phyloP scores from a whole-genome alignment of 2,113 vertebrate genomes.

The Stegastes partitus region DNA sequence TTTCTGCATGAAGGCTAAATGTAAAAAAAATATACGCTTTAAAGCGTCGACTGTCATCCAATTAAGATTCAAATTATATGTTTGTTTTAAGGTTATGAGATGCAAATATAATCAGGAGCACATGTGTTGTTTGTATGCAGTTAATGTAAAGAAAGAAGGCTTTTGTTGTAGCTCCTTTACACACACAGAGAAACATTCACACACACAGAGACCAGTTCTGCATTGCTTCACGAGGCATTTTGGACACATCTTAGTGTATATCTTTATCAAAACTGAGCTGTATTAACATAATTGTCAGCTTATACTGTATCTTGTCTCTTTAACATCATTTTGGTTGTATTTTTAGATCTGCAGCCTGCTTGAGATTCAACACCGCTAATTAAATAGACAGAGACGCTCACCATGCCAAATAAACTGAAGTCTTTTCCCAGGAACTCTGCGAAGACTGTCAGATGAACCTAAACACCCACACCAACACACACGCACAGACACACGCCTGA shows the following conservation, averaged over 20 bases:
- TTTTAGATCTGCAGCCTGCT: slow-evolving; percentile 79
- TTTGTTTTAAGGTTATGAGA: slow-evolving; percentile 71
- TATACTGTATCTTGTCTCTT: slow-evolving; percentile 81
- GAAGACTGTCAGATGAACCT: slow-evolving; percentile 69
- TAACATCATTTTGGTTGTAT: slow-evolving; percentile 81
- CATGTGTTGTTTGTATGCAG: slow-evolving; percentile 47
- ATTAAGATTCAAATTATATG: slow-evolving; percentile 65
- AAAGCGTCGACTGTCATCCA: slow-evolving; percentile 66
- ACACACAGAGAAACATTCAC: no score
- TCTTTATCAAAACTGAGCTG: slow-evolving; percentile 72
- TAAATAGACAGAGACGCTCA: slow-evolving; percentile 74
- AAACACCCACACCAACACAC: slow-evolving; percentile 26
- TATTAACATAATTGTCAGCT: slow-evolving; percentile 84
- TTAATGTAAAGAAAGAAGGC: slow-evolving; percentile 42
- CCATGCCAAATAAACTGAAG: slow-evolving; percentile 72
- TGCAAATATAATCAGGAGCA: slow-evolving; percentile 71
- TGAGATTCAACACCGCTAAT: slow-evolving; percentile 78
- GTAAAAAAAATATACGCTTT: slow-evolving; percentile 49
- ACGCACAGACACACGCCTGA: slow-evolving; percentile 42
- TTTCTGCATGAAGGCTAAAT: slow-evolving; percentile 52
- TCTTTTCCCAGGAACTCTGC: slow-evolving; percentile 64
- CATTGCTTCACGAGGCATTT: slow-evolving; percentile 64
- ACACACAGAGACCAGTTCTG: slow-evolving; percentile 4
- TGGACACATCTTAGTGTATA: slow-evolving; percentile 68
- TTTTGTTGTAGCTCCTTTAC: slow-evolving; percentile 54